A percentile compares a stretch with the other conserved stretches of the same genome.
Evolutionary conservation across 2,888 invertebrate species (phyloP).

Genomic region (Leptopilina drosophilae): DNA sequence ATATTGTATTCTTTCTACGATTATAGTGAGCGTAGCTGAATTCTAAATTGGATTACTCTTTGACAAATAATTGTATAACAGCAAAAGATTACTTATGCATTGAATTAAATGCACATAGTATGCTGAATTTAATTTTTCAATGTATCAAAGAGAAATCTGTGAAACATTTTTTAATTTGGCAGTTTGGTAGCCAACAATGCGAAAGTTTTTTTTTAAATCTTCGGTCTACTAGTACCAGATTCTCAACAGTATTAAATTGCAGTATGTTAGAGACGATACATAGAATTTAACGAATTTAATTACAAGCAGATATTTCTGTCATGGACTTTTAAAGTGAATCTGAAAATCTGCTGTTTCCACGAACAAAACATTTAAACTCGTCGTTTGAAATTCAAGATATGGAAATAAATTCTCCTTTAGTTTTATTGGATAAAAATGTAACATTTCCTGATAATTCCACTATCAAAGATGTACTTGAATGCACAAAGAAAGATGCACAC

Average conservation of each 20-base stretch:
- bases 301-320: constrained; percentile 16
- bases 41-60: constrained; percentile 43
- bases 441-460: neutral
- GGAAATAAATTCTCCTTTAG: neutral
- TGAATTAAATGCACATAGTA: constrained; percentile 54
- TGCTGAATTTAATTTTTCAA: constrained; percentile 46
- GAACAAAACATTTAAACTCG: constrained; percentile 35
- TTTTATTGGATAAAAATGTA: constrained; percentile 3
- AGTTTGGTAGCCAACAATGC: constrained; percentile 45
- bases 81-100: constrained; percentile 53
- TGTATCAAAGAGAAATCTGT: constrained; percentile 36
- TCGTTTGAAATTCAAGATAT: constrained; percentile 24
- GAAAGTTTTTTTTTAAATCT: constrained; percentile 46
- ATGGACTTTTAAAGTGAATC: constrained; percentile 7
- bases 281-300: constrained; percentile 21
- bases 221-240: constrained; percentile 25
- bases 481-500: constrained; percentile 42
- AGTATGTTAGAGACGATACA: constrained; percentile 21
- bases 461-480: constrained; percentile 7
- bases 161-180: constrained; percentile 44
- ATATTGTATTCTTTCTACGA: constrained; percentile 46
- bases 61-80: constrained; percentile 51
- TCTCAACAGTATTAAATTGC: constrained; percentile 28
- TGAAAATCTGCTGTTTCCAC: constrained; percentile 24
- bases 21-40: constrained; percentile 53